Evolutionary conservation across 2,797 vertebrate species (phyloP).

Genomic region (Mus caroli): DNA sequence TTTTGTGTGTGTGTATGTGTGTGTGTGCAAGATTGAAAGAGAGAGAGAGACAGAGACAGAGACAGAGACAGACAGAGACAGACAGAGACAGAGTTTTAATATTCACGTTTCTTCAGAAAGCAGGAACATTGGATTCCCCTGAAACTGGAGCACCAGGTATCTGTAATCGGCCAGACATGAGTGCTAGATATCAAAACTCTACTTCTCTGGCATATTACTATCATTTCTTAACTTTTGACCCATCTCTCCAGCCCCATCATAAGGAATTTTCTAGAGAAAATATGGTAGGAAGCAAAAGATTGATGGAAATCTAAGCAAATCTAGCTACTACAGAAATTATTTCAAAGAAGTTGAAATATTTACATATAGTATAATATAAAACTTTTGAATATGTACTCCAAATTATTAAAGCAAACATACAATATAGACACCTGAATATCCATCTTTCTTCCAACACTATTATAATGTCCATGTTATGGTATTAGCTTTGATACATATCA

Average conservation of each 20-base stretch:
- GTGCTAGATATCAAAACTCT: background rate
- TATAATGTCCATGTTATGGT: background rate
- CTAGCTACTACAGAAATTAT: too few species aligned
- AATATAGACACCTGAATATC: background rate
- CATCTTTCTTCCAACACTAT: background rate
- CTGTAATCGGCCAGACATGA: background rate
- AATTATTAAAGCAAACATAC: background rate
- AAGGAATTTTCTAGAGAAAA: too few species aligned
- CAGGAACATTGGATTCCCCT: background rate
- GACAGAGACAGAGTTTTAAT: background rate
- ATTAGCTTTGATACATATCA: background rate
- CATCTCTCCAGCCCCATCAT: background rate
- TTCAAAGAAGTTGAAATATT: too few species aligned
- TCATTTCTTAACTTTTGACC: background rate
- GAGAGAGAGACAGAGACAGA: background rate
- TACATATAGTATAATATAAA: too few species aligned
- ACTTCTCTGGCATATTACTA: background rate
- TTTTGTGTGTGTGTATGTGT: background rate
- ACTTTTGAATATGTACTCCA: background rate
- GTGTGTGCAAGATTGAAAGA: accelerated
- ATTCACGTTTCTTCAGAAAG: background rate
- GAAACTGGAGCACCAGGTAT: background rate
- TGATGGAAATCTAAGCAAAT: background rate
- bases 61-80: background rate
- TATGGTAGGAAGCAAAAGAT: background rate